Base-by-base conservation (phyloP, 2,888 invertebrate genomes). In the Parnassius apollo region DNA sequence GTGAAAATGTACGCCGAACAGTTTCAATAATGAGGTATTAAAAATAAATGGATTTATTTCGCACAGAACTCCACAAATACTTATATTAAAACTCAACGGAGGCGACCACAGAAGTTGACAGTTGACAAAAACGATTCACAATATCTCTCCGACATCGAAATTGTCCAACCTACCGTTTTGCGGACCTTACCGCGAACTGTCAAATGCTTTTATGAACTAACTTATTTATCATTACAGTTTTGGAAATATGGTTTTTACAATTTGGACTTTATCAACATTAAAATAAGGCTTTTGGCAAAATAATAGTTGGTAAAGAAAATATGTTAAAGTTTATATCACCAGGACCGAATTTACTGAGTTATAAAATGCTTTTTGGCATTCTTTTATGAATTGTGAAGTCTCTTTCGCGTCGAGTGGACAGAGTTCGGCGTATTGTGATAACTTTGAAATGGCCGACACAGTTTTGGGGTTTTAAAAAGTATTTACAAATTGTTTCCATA, bases 71-170 rank as follows among this genome's bases (percentile, higher is more conserved):
- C 68, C 66, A 69, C 57, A 69, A 67, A 66, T 44, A 18, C 18
- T 18, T 18, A 68, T 61, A 55, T 61, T 62, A 72, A 72, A 78
- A 74, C 68, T 66, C 73, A 80, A 80, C 80, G 71, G 77, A 76
- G 78, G 82, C 85, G 84, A 81, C 86, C 85, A 84, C 85, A 89
- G 85, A 84, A 88, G 90, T 91, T 89, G 91, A 91, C 89, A 90
- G 88, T 88, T 88, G 90, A 91, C 90, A 90, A 91, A 90, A 90
- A 88, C 83, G 82, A 80, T 80, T 79, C 74, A 72, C 71, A 75
- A 75, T 86, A 91, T 91, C 91, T 74, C 61, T 61, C 70, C 76
- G 72, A 75, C 80, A 91, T 91, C 91, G 68, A 90, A 88, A 88
- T 89, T 83, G 85, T 79, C 78, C 88, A 87, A 78, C 80, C 89